phyloP scores from a whole-genome alignment of 2,113 vertebrate species.

The Zosterops borbonicus region DNA sequence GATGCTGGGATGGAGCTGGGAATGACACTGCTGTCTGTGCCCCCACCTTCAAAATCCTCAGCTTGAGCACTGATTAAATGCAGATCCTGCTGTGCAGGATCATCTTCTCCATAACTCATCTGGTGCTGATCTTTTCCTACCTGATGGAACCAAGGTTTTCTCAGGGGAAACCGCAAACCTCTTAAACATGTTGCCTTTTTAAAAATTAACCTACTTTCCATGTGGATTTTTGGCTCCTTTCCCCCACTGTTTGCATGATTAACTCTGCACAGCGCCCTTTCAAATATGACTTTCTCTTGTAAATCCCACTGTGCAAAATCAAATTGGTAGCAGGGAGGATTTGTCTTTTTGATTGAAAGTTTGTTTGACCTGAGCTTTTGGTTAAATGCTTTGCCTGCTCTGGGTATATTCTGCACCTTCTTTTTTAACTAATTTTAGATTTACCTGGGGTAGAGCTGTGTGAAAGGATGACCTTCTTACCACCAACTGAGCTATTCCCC shows the following conservation, averaged over 20 bases:
- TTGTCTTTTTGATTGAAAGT: slow-evolving; percentile 59
- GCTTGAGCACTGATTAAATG: neutral
- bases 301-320: slow-evolving; percentile 57
- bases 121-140: neutral
- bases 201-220: slow-evolving; percentile 63
- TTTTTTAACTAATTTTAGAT: slow-evolving; percentile 47
- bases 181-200: slow-evolving; percentile 42
- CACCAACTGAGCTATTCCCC: slow-evolving; percentile 14
- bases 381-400: slow-evolving; percentile 26
- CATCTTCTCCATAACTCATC: neutral
- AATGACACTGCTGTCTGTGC: neutral
- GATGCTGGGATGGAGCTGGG: neutral
- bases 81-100: neutral
- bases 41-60: neutral
- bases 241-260: slow-evolving; percentile 52
- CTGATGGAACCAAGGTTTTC: slow-evolving; percentile 11
- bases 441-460: slow-evolving; percentile 1
- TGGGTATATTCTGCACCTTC: neutral
- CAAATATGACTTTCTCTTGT: slow-evolving; percentile 20
- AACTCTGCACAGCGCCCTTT: slow-evolving; percentile 44
- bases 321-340: neutral
- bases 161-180: slow-evolving; percentile 18
- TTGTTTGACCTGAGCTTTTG: slow-evolving; percentile 46
- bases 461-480: slow-evolving; percentile 49
- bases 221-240: slow-evolving; percentile 55